A percentile compares a stretch with the other conserved stretches of the same genome.
Evolutionary conservation across 2,113 vertebrate species (phyloP).

Genomic region (Phrynosoma blainvillii): DNA sequence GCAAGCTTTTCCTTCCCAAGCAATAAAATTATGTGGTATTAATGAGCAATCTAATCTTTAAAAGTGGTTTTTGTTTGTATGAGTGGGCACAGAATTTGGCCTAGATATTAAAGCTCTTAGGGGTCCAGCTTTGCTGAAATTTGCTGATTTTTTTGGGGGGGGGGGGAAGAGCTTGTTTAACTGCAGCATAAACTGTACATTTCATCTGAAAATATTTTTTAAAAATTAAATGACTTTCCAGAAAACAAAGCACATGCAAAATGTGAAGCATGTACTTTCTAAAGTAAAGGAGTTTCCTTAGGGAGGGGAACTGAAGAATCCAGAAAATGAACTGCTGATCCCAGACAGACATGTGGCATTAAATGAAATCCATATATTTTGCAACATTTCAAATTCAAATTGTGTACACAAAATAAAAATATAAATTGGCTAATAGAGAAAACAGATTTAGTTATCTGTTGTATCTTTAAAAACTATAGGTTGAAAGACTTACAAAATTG

Average conservation of each 20-base stretch:
- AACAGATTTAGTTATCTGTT: not conserved
- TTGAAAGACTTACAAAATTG: conserved; percentile 29
- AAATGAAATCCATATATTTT: not conserved
- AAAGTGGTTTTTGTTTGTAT: not conserved
- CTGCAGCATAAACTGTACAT: not conserved
- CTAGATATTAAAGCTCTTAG: no score
- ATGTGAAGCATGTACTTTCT: not conserved
- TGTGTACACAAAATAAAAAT: conserved; percentile 42
- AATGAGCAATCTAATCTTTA: not conserved
- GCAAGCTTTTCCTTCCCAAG: not conserved
- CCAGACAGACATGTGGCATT: not conserved
- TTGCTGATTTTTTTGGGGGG: not conserved
- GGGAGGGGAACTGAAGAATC: not conserved
- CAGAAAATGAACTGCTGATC: not conserved
- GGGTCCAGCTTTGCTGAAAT: not conserved
- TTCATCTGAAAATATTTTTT: not conserved
- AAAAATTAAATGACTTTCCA: not conserved
- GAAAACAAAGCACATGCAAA: not conserved
- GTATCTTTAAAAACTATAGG: conserved; percentile 18
- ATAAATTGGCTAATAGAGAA: not conserved
- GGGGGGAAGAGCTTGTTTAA: not conserved
- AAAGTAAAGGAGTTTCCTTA: not conserved
- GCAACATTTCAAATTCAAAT: conserved; percentile 34
- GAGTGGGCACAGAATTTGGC: no score
- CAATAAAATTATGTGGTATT: not conserved